phyloP scores from a whole-genome alignment of 2,113 vertebrate species.

The Notiomystis cincta region DNA sequence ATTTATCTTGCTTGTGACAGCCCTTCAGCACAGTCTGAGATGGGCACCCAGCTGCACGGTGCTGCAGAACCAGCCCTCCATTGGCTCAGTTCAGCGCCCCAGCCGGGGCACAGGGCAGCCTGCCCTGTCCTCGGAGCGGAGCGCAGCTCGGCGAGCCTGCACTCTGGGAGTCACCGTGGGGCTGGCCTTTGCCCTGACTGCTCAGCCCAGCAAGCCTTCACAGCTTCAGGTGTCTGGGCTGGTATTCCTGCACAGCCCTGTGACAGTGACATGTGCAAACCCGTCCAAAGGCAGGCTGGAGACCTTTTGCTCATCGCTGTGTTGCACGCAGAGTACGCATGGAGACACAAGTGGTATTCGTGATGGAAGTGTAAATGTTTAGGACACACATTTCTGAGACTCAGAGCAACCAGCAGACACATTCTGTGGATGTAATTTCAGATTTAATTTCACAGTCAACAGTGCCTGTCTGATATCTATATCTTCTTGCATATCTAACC shows the following conservation, averaged over 20 bases:
- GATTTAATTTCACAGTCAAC: background rate
- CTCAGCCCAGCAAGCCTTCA: background rate
- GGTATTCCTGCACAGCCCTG: background rate
- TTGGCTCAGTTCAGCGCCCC: background rate
- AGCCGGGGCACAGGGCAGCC: background rate
- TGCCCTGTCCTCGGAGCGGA: accelerated
- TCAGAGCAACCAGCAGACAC: background rate
- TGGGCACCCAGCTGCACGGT: background rate
- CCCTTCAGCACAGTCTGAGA: background rate
- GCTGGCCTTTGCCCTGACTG: background rate
- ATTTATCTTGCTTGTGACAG: background rate
- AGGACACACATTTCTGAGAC: background rate
- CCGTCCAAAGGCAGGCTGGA: background rate
- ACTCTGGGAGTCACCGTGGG: accelerated
- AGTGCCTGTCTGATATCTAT: background rate
- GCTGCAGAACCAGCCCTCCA: background rate
- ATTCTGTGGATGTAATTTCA: background rate
- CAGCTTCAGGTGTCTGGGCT: background rate
- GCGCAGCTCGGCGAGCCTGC: accelerated
- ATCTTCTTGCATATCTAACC: background rate
- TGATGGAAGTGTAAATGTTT: background rate
- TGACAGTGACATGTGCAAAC: background rate
- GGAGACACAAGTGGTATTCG: background rate
- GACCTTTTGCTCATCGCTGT: background rate
- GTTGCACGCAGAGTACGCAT: background rate